Percentiles rank a stretch among this genome's conserved stretches.
These are phyloP conservation scores for Dexiosoma caninum DNA, from an alignment of 2,888 invertebrate species.

Conservation along the genomic window DNA sequence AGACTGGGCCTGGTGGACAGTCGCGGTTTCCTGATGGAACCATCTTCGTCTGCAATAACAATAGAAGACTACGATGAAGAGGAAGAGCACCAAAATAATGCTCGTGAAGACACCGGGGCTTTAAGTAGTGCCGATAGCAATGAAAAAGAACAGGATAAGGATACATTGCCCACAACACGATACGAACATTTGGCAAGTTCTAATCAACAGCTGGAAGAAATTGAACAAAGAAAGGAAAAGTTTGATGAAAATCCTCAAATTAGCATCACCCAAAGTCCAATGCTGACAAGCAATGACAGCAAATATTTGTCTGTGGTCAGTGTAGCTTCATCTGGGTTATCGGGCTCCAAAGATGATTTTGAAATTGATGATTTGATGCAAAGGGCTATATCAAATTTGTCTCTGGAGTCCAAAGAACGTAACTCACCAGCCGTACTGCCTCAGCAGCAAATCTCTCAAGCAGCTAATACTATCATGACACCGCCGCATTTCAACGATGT, in stretches of 20 bases:
- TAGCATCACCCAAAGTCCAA: slow-evolving; percentile 52
- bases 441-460: slow-evolving; percentile 58
- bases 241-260: slow-evolving; percentile 49
- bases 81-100: slow-evolving; percentile 28
- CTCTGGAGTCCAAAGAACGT: slow-evolving; percentile 76
- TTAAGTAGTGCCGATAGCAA: slow-evolving; percentile 75
- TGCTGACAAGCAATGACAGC: slow-evolving; percentile 64
- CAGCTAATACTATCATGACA: slow-evolving; percentile 40
- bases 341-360: slow-evolving; percentile 75
- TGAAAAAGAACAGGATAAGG: slow-evolving; percentile 69
- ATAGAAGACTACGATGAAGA: slow-evolving; percentile 74
- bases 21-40: slow-evolving; percentile 71
- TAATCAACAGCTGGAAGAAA: slow-evolving; percentile 68
- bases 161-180: slow-evolving; percentile 66
- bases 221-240: slow-evolving; percentile 57
- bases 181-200: slow-evolving; percentile 72
- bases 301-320: slow-evolving; percentile 70
- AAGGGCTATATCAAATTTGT: slow-evolving; percentile 77
- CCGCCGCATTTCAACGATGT: slow-evolving; percentile 77
- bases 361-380: slow-evolving; percentile 78
- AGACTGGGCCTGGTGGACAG: slow-evolving; percentile 72
- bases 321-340: slow-evolving; percentile 58
- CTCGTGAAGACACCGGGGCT: slow-evolving; percentile 71
- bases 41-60: slow-evolving; percentile 72
- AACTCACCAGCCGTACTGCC: slow-evolving; percentile 71